These are phyloP conservation scores for Ditula angustiorana DNA, from an alignment of 2,888 invertebrate species.

Conservation along the genomic window DNA sequence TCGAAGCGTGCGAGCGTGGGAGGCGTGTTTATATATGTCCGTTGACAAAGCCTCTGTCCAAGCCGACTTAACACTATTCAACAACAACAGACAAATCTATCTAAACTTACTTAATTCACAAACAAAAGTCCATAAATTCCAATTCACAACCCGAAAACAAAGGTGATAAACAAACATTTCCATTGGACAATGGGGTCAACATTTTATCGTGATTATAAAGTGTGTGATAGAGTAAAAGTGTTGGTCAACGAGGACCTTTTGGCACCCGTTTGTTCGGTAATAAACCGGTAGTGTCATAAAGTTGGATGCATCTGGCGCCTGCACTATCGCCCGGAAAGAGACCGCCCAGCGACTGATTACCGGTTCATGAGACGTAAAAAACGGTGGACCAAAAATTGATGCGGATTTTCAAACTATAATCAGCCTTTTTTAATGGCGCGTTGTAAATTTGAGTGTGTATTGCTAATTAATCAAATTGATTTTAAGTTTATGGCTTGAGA, in stretches of 20 bases:
- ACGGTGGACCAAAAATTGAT: neutral
- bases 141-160: constrained; percentile 58
- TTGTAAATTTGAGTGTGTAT: constrained; percentile 8
- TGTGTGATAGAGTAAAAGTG: constrained; percentile 75
- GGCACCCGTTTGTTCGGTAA: constrained; percentile 73
- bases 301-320: constrained; percentile 69
- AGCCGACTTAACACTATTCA: constrained; percentile 29
- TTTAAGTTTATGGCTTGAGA: neutral
- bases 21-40: neutral
- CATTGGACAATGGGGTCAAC: constrained; percentile 47
- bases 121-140: constrained; percentile 54
- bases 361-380: neutral
- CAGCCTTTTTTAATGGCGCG: neutral
- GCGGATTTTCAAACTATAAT: constrained; percentile 3
- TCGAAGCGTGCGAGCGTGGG: constrained; percentile 38
- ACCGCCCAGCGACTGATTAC: constrained; percentile 37
- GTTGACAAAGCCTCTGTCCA: constrained; percentile 29
- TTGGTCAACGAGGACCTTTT: constrained; percentile 77
- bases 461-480: neutral
- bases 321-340: constrained; percentile 54
- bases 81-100: neutral
- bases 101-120: constrained; percentile 35
- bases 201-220: constrained; percentile 75
- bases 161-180: constrained; percentile 68
- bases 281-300: constrained; percentile 56